Evolutionary conservation across 1,140 invertebrate genomes (phyloP).

Genomic region (Caerostris extrusa): DNA sequence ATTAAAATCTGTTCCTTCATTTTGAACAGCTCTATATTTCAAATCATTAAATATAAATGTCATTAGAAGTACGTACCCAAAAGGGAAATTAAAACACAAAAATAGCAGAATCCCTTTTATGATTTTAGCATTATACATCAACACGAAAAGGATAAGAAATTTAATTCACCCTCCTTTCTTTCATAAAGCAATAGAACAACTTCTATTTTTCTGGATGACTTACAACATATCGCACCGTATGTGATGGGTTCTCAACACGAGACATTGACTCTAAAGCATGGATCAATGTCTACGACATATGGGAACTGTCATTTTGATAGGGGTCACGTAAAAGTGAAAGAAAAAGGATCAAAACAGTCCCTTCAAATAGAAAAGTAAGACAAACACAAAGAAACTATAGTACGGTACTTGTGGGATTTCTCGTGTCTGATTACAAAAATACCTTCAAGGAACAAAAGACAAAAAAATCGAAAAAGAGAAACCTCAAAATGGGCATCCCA

Average conservation of each 20-base stretch:
- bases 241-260: neutral
- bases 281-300: neutral
- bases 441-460: neutral
- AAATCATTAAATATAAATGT: too few species aligned
- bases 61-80: too few species aligned
- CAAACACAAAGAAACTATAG: neutral
- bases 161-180: too few species aligned
- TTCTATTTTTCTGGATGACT: neutral
- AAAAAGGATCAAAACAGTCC: neutral
- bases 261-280: neutral
- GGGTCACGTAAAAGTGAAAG: neutral
- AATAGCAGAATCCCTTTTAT: too few species aligned
- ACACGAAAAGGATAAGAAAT: too few species aligned
- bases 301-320: neutral
- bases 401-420: neutral
- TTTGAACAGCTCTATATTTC: too few species aligned
- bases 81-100: too few species aligned
- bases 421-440: neutral
- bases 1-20: too few species aligned
- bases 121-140: too few species aligned
- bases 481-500: constrained; percentile 8
- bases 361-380: neutral
- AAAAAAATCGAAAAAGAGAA: neutral
- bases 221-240: neutral
- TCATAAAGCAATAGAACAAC: too few species aligned